Conservation (phyloP, 35 echinoderm and acorn worm species). For the Diadema setosum region DNA sequence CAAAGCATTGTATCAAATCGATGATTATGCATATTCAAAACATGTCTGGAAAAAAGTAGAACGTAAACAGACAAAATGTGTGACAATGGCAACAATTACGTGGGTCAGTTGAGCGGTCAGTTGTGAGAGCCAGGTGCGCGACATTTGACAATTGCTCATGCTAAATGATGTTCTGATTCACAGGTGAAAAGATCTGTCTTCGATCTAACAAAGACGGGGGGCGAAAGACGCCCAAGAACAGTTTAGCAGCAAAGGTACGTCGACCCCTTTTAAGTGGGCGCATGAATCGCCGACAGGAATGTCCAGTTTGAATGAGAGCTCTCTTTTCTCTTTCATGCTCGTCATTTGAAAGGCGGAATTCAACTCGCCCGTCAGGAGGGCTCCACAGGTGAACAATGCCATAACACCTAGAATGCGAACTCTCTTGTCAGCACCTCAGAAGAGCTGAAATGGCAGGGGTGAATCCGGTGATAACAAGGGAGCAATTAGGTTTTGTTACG, state of each 20-base stretch:
- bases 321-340: neutral
- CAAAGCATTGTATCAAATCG: too few relatives aligned
- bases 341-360: conserved; percentile 2
- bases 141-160: too few relatives aligned
- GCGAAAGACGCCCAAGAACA: too few relatives aligned
- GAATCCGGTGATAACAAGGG: conserved; percentile 8
- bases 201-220: too few relatives aligned
- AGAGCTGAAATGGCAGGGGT: neutral
- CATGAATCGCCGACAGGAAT: neutral
- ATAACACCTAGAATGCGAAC: neutral
- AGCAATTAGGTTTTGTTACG: conserved; percentile 24
- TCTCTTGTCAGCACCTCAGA: neutral
- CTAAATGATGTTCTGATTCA: too few relatives aligned
- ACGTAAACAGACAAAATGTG: too few relatives aligned
- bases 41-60: too few relatives aligned
- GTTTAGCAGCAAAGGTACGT: neutral
- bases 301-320: neutral
- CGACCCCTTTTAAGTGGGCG: neutral
- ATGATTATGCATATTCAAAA: too few relatives aligned
- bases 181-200: too few relatives aligned
- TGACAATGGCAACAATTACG: too few relatives aligned
- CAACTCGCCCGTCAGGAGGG: neutral
- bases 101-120: too few relatives aligned
- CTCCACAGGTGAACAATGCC: neutral
- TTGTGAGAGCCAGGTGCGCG: too few relatives aligned